Base-by-base conservation (phyloP, 2,888 invertebrate species). In the Lasioglossum villosulum region DNA sequence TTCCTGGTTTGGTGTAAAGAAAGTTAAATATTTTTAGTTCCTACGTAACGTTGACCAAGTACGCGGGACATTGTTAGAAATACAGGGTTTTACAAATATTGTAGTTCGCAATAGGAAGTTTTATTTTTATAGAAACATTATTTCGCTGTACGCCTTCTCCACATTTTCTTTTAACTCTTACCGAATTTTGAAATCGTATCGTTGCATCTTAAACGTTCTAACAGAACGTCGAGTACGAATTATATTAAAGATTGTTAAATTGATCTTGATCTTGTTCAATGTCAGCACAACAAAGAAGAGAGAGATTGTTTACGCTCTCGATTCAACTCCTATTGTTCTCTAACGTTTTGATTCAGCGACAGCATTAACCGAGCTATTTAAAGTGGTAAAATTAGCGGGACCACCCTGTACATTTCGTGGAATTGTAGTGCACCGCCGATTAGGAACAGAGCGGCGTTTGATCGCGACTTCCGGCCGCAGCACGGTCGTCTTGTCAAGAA, bases 401-500 rank as follows among this genome's bases (percentile, higher is more conserved):
- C 27, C 2, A 16, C 30, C 30, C 63, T 30, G 63, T 30, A 66
- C 34, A 34, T 19, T 34, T 19, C 30, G 23, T 39, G 39, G 23
- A 23, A 68, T 23, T 23, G 34, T 34, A 37, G 2, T 23, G 39
- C 4, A 23, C 34, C 68, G 4, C 0, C 68, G 68, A 68, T 37
- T 68, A 68, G 34, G 39, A 37, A 23, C 19, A 12, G 23, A 14
- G n/a, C n/a, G 8, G 68, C 23, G 37, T n/a, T 37, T 37, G 68
- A 68, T 68, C 39, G 37, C 68, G 39, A 68, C 34, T 37, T 68
- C 37, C 39, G 37, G 68, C 34, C 37, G 23, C 34, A 39, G 37
- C 23, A 37, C 37, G 14, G 39, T 68, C 37, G 68, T 68, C 68
- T 68, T 34, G 68, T 68, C 68, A 34, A 66, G 68, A 37, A 34